phyloP scores from a whole-genome alignment of 2,113 vertebrate species.

The Labrus mixtus region DNA sequence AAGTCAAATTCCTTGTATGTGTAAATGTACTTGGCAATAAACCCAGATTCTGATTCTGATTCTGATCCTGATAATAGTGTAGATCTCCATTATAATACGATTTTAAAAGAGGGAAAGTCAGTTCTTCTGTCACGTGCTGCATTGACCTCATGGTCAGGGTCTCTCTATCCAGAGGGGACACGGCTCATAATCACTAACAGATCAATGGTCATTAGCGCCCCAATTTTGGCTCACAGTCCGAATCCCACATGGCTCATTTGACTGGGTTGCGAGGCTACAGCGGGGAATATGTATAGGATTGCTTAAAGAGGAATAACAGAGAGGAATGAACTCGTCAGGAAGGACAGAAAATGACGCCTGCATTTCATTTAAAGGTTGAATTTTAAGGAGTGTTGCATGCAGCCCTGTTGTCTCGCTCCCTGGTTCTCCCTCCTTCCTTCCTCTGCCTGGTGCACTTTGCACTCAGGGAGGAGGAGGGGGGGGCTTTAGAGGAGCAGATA shows the following conservation, averaged over 20 bases:
- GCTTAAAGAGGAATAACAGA: neutral
- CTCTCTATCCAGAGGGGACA: slow-evolving; percentile 15
- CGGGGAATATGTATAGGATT: neutral
- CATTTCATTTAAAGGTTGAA: too few relatives aligned
- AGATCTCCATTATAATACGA: neutral
- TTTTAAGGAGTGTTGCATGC: too few relatives aligned
- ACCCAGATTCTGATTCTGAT: too few relatives aligned
- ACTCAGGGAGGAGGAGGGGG: too few relatives aligned
- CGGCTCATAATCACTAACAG: slow-evolving; percentile 32
- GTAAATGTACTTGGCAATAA: too few relatives aligned
- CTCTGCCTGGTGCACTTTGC: too few relatives aligned
- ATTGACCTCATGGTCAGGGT: slow-evolving; percentile 2
- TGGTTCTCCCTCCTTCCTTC: too few relatives aligned
- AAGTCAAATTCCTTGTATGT: too few relatives aligned
- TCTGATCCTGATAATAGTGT: too few relatives aligned
- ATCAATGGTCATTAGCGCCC: slow-evolving; percentile 44
- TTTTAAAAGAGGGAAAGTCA: neutral
- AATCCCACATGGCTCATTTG: slow-evolving; percentile 8
- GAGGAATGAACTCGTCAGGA: neutral
- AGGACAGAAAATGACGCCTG: neutral
- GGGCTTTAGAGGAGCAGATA: too few relatives aligned
- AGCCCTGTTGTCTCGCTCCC: too few relatives aligned
- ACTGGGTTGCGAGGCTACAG: neutral
- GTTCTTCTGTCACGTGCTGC: neutral
- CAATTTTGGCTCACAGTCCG: neutral